A percentile compares a stretch with the other conserved stretches of the same genome.
phyloP scores from a whole-genome alignment of 1,140 invertebrate species.

The Microplitis mediator region DNA sequence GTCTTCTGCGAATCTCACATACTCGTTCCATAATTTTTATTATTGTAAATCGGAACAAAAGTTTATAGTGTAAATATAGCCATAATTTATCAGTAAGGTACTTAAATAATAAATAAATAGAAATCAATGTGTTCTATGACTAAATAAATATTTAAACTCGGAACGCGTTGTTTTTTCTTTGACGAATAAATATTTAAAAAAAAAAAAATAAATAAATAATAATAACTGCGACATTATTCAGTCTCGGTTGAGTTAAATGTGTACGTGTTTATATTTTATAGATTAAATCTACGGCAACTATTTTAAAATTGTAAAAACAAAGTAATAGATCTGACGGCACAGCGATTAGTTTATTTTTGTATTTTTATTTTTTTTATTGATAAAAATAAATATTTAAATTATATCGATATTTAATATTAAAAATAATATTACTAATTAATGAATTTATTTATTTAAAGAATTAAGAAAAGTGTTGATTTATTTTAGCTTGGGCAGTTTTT shows the following conservation, averaged over 20 bases:
- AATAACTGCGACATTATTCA: too few species aligned
- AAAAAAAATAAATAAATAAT: too few species aligned
- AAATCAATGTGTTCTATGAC: slow-evolving; percentile 39
- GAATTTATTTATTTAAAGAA: not conserved
- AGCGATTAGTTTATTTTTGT: not conserved
- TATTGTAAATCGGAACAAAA: slow-evolving; percentile 21
- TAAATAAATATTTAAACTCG: too few species aligned
- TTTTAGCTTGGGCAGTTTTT: not conserved
- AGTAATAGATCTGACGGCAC: not conserved
- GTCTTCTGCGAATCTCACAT: slow-evolving; percentile 9
- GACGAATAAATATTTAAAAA: too few species aligned
- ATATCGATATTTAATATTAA: not conserved
- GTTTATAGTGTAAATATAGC: slow-evolving; percentile 37
- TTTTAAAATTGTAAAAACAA: too few species aligned
- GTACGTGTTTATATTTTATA: too few species aligned
- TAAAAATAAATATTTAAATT: not conserved
- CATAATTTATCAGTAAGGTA: slow-evolving; percentile 35
- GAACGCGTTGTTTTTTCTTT: too few species aligned
- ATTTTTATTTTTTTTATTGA: not conserved
- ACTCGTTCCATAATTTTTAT: slow-evolving; percentile 22
- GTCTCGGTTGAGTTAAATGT: too few species aligned
- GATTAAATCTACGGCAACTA: too few species aligned
- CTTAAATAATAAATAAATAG: slow-evolving; percentile 31
- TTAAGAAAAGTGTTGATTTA: not conserved
- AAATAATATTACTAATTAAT: too few species aligned